Conservation (phyloP, 2,113 vertebrate species). For the Sphaerodactylus townsendi region DNA sequence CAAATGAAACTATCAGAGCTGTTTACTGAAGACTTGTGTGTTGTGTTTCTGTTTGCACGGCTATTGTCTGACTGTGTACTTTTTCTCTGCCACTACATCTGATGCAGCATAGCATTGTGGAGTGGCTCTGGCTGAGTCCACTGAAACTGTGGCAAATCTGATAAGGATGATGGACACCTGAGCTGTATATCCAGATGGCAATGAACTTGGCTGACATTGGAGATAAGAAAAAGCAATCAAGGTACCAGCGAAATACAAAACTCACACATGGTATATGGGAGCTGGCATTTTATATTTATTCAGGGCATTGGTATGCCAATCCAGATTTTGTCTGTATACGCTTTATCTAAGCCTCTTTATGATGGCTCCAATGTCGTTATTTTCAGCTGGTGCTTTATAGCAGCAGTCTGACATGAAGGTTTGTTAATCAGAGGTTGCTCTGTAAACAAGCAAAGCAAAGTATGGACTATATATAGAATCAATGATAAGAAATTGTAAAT, state of each 20-base stretch:
- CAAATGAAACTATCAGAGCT: neutral
- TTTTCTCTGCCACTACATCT: neutral
- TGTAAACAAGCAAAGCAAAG: conserved; percentile 51
- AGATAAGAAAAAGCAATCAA: conserved; percentile 31
- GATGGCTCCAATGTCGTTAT: conserved; percentile 27
- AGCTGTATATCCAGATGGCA: conserved; percentile 21
- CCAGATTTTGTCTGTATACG: conserved; percentile 31
- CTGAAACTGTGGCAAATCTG: conserved; percentile 24
- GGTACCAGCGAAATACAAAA: conserved; percentile 17
- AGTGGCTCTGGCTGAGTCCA: neutral
- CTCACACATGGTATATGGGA: neutral
- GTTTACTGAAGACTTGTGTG: neutral
- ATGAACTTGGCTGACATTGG: conserved; percentile 32
- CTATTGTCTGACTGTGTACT: neutral
- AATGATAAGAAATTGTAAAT: conserved; percentile 12
- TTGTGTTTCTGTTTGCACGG: neutral
- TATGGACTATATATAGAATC: conserved; percentile 20
- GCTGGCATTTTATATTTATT: conserved; percentile 22
- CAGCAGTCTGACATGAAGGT: conserved; percentile 3
- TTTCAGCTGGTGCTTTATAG: conserved; percentile 38
- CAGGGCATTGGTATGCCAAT: neutral
- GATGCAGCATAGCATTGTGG: neutral
- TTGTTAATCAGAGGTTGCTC: conserved; percentile 37
- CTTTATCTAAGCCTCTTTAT: conserved; percentile 23
- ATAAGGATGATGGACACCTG: conserved; percentile 23